Evolutionary conservation across 2,888 invertebrate species (phyloP).

Genomic region (Cepaea hortensis): DNA sequence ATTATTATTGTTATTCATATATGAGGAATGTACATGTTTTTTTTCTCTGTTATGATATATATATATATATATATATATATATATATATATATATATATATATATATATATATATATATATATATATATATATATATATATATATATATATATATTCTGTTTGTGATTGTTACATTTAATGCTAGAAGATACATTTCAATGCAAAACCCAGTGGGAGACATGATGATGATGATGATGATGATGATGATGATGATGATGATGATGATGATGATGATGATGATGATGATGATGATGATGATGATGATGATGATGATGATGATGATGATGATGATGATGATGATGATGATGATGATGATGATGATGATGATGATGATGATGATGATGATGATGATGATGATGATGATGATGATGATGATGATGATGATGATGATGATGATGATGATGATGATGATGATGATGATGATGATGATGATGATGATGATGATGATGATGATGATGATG

Average conservation of each 20-base stretch:
- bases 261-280: neutral
- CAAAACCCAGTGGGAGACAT: too few species aligned
- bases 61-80: neutral
- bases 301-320: neutral
- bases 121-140: neutral
- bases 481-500: neutral
- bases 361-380: neutral
- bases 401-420: too few species aligned
- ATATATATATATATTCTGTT: too few species aligned
- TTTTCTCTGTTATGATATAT: neutral
- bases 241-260: neutral
- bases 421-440: too few species aligned
- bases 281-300: neutral
- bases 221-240: neutral
- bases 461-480: neutral
- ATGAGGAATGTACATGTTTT: too few species aligned
- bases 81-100: neutral
- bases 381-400: too few species aligned
- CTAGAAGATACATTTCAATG: too few species aligned
- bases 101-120: constrained; percentile 1
- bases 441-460: too few species aligned
- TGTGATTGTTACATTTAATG: too few species aligned
- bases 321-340: neutral
- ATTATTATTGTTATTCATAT: too few species aligned
- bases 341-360: neutral